phyloP scores from a whole-genome alignment of 2,888 invertebrate genomes.

The Orgyia antiqua region DNA sequence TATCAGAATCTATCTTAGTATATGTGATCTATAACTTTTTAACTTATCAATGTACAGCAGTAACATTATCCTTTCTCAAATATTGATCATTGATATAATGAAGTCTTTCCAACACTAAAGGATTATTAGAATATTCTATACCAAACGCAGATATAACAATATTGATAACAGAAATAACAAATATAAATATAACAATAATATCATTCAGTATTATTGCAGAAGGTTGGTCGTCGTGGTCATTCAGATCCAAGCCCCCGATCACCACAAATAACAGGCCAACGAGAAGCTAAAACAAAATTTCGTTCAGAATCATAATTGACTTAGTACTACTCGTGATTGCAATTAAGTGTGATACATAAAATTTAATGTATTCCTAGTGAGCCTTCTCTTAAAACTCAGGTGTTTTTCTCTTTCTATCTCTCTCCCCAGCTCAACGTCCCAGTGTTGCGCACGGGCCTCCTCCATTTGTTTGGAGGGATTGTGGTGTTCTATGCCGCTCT shows the following conservation, averaged over 20 bases:
- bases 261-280: slow-evolving; percentile 90
- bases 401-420: too few relatives aligned
- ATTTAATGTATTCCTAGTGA: too few relatives aligned
- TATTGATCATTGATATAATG: slow-evolving; percentile 59
- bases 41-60: slow-evolving; percentile 16
- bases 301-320: too few relatives aligned
- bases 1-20: too few relatives aligned
- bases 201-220: slow-evolving; percentile 89
- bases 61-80: slow-evolving; percentile 47
- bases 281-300: slow-evolving; percentile 82
- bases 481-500: too few relatives aligned
- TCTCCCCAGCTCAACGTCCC: too few relatives aligned
- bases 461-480: too few relatives aligned
- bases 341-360: too few relatives aligned
- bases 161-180: slow-evolving; percentile 88
- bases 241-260: slow-evolving; percentile 90
- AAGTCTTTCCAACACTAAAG: slow-evolving; percentile 72
- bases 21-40: too few relatives aligned
- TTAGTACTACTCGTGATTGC: too few relatives aligned
- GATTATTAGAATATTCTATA: slow-evolving; percentile 85
- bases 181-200: slow-evolving; percentile 87
- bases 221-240: slow-evolving; percentile 84
- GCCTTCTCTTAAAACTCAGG: too few relatives aligned
- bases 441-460: too few relatives aligned
- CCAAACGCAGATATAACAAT: slow-evolving; percentile 91